Evolutionary conservation across 2,888 invertebrate species (phyloP), one percentile per base, ranked within the genome.

Genomic region (Agrotis ipsilon): DNA sequence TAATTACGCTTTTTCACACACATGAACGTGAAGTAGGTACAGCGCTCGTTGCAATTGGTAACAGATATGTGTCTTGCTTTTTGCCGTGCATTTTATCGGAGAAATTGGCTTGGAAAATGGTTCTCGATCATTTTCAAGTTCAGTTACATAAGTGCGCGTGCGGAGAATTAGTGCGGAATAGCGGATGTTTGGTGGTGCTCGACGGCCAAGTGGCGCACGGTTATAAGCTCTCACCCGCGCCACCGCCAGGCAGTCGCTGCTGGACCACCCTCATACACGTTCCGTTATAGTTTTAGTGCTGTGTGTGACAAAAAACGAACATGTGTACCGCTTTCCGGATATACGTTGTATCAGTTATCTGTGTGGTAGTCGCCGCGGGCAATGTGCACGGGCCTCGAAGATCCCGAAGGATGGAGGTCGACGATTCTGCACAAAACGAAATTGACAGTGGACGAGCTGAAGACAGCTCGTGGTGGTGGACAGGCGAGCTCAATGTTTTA

Each of bases 81-180:
- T 96, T 96, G 90, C 89, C 87, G 89, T 91, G 91, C 96, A 96
- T 96, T 96, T 95, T 95, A 95, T 95, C 88, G 96, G 96, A 96
- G 96, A 96, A 96, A 96, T 96, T 96, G 92, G 92, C 93, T 95
- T 96, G 95, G 96, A 96, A 96, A 96, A 96, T 94, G 92, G 93
- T 95, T 95, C 94, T 94, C 90, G 93, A 95, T 94, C 92, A 96
- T 96, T 94, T 96, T 96, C 96, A 96, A 96, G 96, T 96, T 96
- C 96, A 95, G 94, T 96, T 96, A 96, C 95, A 87, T 96, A 96
- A 96, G 96, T 92, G 89, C 94, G 95, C 94, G 95, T 96, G 95
- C 92, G 91, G 93, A 93, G 96, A 96, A 96, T 92, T 96, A 93
- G 96, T 96, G 96, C 96, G 95, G 96, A 96, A 96, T 96, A 93